Base-by-base conservation (phyloP, 2,113 vertebrate species). In the Hucho hucho region DNA sequence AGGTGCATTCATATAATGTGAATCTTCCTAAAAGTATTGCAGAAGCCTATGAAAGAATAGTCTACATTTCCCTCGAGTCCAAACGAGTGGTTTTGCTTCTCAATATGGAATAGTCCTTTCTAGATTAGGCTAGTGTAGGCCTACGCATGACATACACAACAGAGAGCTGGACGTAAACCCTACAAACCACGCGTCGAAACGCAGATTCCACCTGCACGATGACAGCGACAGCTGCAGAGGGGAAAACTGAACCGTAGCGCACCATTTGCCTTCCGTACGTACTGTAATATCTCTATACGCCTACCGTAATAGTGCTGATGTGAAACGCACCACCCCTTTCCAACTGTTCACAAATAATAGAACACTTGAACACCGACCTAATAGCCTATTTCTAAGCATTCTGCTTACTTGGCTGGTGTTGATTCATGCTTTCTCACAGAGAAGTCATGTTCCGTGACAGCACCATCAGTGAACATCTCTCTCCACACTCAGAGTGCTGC, bases 201-300 rank as follows among this genome's bases (percentile, higher is more conserved):
- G 86, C 86, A 87, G 81, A 89, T 89, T 91, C 90, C 91, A 93
- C 91, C 92, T 92, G 92, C 92, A 91, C 84, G 88, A 90, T 90
- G 89, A 90, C 89, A 88, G 78, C 76, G 43, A 85, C 80, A 79
- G 66, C 87, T 72, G 88, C 87, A 91, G 84, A 84, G 72, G 64
- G 81, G 53, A 49, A 77, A 83, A 79, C 71, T 28, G 69, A 81
- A 74, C 64, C 24, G 14, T 53, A 75, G 61, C 63, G 69, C 73
- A 69, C 70, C 81, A 84, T 63, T 79, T 72, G 22, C 11, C 47
- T 75, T 47, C 84, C 84, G 84, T 89, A 87, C 79, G 32, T 28
- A 74, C 32, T 46, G 11, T 72, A 87, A 75, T 83, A 86, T 22
- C 65, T 20, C 46, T 58, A 74, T 69, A 29, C 43, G 29, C 18